Conservation (phyloP, 2,797 vertebrate species). For the Takifugu rubripes region DNA sequence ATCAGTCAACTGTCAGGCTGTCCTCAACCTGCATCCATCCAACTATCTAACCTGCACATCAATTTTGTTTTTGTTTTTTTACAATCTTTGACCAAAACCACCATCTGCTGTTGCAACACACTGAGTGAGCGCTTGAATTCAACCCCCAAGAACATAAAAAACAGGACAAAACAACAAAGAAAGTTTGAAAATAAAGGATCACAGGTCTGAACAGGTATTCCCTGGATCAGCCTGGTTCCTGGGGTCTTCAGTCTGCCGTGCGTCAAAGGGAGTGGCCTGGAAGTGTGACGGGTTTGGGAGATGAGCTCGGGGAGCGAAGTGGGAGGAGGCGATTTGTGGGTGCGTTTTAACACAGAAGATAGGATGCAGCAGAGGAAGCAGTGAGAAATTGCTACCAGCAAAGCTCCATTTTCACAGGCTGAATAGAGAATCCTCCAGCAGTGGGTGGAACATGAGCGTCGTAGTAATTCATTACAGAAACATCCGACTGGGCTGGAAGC, state of each 20-base stretch:
- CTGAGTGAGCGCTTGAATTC: constrained; percentile 7
- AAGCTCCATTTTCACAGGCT: constrained; percentile 1
- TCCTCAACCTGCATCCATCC: constrained; percentile 10
- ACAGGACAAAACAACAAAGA: neutral
- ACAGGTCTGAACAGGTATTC: constrained; percentile 47
- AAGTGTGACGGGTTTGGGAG: constrained; percentile 55
- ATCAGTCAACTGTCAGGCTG: constrained; percentile 51
- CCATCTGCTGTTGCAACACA: constrained; percentile 2
- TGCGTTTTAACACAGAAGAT: constrained; percentile 2
- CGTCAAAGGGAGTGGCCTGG: constrained; percentile 26
- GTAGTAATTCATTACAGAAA: neutral
- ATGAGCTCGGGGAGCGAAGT: constrained; percentile 43
- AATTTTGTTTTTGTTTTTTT: neutral
- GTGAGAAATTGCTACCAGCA: constrained; percentile 4
- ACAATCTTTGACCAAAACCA: constrained; percentile 1
- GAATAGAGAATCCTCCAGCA: constrained; percentile 14
- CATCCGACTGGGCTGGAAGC: neutral
- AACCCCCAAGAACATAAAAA: neutral
- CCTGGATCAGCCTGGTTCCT: constrained; percentile 33
- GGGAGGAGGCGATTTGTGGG: constrained; percentile 23
- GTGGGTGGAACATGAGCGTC: neutral
- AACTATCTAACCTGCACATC: constrained; percentile 30
- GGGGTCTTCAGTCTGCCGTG: constrained; percentile 17
- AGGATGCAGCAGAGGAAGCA: constrained; percentile 18
- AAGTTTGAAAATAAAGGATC: constrained; percentile 1